Evolutionary conservation across 2,113 vertebrate genomes (phyloP), one percentile per base, ranked within the genome.

Genomic region (Empidonax traillii): DNA sequence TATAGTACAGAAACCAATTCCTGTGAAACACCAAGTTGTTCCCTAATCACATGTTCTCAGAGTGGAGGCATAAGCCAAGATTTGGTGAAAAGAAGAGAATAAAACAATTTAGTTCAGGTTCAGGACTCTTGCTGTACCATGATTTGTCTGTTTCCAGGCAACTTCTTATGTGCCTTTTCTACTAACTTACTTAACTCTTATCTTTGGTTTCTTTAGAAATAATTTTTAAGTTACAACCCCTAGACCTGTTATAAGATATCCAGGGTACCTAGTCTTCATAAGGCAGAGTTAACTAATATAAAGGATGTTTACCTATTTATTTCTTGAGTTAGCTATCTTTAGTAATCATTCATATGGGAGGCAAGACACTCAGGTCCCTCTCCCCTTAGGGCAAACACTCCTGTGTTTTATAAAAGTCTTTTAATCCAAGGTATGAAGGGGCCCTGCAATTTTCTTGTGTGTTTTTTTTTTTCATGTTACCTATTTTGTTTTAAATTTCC

Each of bases 21-120:
- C 43, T 43, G 15, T 55, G 52, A 82, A 85, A 59, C 15, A 39
- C 4, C 6, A 37, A 10, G 25, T 37, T 44, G 4, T 49, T 78
- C 23, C 8, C 16, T 35, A 31, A 21, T 49, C 13, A 3, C 0
- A 0, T 51, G 14, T 25, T 7, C 52, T 85, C 30, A 23, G 51
- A 69, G 30, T 20, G 37, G 47, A 75, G 9, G 23, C 5, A 46
- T 41, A 31, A 66, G 8, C 5, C 51, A 37, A 53, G n/a, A 27
- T 39, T 35, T 51, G n/a, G 16, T 72, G 56, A 43, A 63, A 63
- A 63, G 43, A 69, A 74, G 62, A 8, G 30, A 37, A 55, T 1
- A 22, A 39, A 12, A 41, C 10, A 51, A 19, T 49, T 77, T 63
- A 47, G 47, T 51, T 59, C 8, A 6, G 5, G 12, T 39, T 68